A percentile compares a stretch with the other conserved stretches of the same genome.
phyloP scores from a whole-genome alignment of 2,888 invertebrate species.

The Trichogramma evanescens region DNA sequence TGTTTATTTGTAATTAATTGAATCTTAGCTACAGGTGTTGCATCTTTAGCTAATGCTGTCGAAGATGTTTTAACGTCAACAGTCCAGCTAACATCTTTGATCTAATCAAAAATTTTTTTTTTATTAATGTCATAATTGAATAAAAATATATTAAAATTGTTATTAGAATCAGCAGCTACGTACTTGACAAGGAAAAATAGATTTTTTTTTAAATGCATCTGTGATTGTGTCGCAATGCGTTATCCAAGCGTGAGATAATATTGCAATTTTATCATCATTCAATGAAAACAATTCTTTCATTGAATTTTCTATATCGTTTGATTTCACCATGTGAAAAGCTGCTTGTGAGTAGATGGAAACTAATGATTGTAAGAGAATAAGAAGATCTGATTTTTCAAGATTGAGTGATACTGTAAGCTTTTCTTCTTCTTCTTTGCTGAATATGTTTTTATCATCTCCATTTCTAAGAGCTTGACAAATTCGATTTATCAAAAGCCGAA shows the following conservation, averaged over 20 bases:
- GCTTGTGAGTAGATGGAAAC: conserved; percentile 35
- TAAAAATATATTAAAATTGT: not conserved
- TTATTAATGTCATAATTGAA: conserved; percentile 1
- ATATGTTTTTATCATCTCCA: conserved; percentile 27
- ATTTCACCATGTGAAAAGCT: conserved; percentile 33
- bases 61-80: conserved; percentile 39
- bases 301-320: conserved; percentile 30
- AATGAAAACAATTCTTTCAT: conserved; percentile 33
- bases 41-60: conserved; percentile 32
- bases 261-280: conserved; percentile 33
- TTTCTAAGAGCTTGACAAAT: conserved; percentile 35
- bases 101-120: conserved; percentile 21
- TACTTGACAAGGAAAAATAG: conserved; percentile 39
- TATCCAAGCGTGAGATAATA: conserved; percentile 37
- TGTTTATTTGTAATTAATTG: conserved; percentile 34
- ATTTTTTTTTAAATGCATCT: conserved; percentile 32
- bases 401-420: conserved; percentile 35
- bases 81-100: conserved; percentile 38
- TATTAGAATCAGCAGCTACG: conserved; percentile 2
- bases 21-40: conserved; percentile 33
- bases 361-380: conserved; percentile 32
- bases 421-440: conserved; percentile 36
- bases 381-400: conserved; percentile 31
- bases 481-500: conserved; percentile 35
- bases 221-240: conserved; percentile 36